phyloP scores from a whole-genome alignment of 2,888 invertebrate genomes.

The Diabrotica balteata region DNA sequence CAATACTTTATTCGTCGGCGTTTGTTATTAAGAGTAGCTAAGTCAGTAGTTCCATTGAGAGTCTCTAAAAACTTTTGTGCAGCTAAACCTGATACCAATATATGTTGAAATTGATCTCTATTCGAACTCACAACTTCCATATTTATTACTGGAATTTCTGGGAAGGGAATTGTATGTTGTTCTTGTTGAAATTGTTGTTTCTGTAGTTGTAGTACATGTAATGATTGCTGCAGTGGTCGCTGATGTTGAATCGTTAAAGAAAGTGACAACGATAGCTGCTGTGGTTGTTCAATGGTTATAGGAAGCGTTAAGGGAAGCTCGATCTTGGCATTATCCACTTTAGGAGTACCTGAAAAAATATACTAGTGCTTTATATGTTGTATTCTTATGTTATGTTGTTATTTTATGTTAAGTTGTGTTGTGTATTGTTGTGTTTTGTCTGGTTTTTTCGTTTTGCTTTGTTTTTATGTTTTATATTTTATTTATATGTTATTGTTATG shows the following conservation, averaged over 20 bases:
- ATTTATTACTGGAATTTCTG: constrained; percentile 34
- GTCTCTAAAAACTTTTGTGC: constrained; percentile 60
- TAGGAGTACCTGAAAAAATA: constrained; percentile 23
- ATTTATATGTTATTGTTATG: too few species aligned
- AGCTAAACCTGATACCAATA: constrained; percentile 58
- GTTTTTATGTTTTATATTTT: too few species aligned
- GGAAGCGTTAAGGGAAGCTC: constrained; percentile 20
- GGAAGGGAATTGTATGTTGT: background rate
- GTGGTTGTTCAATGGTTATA: constrained; percentile 3
- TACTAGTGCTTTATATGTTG: too few species aligned
- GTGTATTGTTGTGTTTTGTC: too few species aligned
- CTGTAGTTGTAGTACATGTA: too few species aligned
- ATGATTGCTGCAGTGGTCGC: background rate
- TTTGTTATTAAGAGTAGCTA: too few species aligned
- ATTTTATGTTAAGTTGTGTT: too few species aligned
- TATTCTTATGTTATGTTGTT: too few species aligned
- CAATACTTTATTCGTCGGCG: too few species aligned
- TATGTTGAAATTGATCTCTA: constrained; percentile 50
- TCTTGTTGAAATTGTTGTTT: too few species aligned
- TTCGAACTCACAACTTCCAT: constrained; percentile 28
- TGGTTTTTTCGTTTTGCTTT: too few species aligned
- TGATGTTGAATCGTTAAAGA: constrained; percentile 13
- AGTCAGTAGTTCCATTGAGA: constrained; percentile 56
- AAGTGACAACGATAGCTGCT: background rate
- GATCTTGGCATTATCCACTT: constrained; percentile 21